Evolutionary conservation across 2,113 vertebrate genomes (phyloP).

Genomic region (Dendrocopos noguchii): DNA sequence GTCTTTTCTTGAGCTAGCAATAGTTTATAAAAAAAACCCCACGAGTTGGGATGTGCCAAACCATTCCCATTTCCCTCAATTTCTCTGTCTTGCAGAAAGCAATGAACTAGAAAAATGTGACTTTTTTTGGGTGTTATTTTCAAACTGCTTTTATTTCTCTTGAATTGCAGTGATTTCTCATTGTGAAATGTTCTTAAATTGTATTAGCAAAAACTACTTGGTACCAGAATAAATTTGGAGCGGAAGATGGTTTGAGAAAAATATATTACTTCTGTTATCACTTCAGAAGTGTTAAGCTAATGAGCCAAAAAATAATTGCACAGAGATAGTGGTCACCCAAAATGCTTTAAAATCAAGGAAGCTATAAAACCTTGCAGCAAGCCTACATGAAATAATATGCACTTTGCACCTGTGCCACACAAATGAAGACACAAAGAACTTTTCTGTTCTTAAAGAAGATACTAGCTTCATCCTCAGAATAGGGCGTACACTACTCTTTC

Average conservation of each 20-base stretch:
- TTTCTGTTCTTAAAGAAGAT: not conserved
- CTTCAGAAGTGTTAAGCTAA: not conserved
- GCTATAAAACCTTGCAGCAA: not conserved
- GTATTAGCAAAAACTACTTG: not conserved
- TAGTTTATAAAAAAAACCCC: accelerated
- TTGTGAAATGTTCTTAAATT: not conserved
- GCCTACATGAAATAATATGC: not conserved
- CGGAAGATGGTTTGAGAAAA: not conserved
- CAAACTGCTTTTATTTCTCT: not conserved
- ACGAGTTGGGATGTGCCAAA: not conserved
- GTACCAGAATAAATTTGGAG: not conserved
- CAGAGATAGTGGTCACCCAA: not conserved
- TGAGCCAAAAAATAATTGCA: not conserved
- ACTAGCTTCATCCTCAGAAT: not conserved
- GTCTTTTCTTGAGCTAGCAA: not conserved
- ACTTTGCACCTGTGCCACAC: accelerated
- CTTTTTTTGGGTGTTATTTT: not conserved
- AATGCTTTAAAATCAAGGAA: not conserved
- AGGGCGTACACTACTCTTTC: not conserved
- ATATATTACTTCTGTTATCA: not conserved
- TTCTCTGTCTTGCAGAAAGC: not conserved
- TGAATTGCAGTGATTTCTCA: not conserved
- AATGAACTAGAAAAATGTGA: not conserved
- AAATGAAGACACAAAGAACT: not conserved
- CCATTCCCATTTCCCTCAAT: not conserved